phyloP scores from a whole-genome alignment of 2,113 vertebrate genomes.

The Nothobranchius furzeri region DNA sequence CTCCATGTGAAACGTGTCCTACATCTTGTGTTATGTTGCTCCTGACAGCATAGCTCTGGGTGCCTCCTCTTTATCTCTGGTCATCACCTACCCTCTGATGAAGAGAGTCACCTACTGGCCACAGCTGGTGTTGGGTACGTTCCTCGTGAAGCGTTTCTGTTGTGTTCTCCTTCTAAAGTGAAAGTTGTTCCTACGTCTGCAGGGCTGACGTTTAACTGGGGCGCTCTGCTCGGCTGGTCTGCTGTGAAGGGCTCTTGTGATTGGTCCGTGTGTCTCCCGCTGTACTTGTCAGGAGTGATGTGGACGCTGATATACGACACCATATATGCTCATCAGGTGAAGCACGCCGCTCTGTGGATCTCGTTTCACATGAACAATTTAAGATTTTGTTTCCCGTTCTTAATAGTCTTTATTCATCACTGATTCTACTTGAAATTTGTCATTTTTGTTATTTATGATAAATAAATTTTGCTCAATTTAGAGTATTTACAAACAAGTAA shows the following conservation, averaged over 20 bases:
- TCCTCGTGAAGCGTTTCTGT: no score
- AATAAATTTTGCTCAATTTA: no score
- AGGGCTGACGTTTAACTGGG: slow-evolving; percentile 97
- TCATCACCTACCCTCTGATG: slow-evolving; percentile 92
- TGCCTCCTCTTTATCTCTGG: slow-evolving; percentile 87
- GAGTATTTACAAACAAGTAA: no score
- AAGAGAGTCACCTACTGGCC: slow-evolving; percentile 97
- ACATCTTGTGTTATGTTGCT: neutral
- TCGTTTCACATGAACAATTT: neutral
- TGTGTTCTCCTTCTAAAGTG: neutral
- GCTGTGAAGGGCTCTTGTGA: slow-evolving; percentile 89
- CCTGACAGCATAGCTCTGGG: slow-evolving; percentile 86
- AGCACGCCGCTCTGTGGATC: neutral
- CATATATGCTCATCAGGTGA: slow-evolving; percentile 97
- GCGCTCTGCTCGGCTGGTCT: slow-evolving; percentile 92
- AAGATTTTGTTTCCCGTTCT: no score
- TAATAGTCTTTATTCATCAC: no score
- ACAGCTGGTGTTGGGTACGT: slow-evolving; percentile 88
- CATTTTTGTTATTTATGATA: no score
- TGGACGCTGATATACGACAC: slow-evolving; percentile 97
- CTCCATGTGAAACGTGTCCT: neutral
- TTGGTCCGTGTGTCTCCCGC: slow-evolving; percentile 90
- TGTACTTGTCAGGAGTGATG: slow-evolving; percentile 93
- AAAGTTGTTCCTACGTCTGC: neutral
- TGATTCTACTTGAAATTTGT: no score